Evolutionary conservation across 2,113 vertebrate species (phyloP), one percentile per base, ranked within the genome.

Genomic region (Bufo gargarizans): DNA sequence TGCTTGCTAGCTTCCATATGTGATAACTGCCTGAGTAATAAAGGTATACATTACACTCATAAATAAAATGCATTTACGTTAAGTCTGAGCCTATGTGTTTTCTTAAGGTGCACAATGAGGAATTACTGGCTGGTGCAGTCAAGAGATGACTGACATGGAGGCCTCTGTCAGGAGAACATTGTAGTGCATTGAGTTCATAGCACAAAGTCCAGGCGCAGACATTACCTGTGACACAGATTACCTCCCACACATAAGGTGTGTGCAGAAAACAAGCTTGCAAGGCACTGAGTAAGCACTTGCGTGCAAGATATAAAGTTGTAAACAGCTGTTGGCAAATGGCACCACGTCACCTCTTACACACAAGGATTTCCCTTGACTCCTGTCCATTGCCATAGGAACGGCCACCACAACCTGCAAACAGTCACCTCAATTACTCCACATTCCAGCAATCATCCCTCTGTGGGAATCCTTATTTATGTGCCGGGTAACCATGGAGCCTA

Each of bases 331-430:
- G 92, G 90, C 89, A 90, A 88, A 43, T 81, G 78, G n/a, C 47
- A 83, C 69, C 82, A 83, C 55, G 87, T 88, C 87, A 83, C 81
- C 45, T 77, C 56, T 90, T 92, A 92, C 91, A 93, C 55, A 61
- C 78, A 87, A 94, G 93, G 93, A 89, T 89, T 96, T 94, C 94
- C 95, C 93, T 94, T 89, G 77, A 59, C 65, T 86, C 88, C 90
- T 94, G 90, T 86, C 79, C 81, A 93, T 96, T 89, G 89, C 93
- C 93, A 82, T 55, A 89, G 92, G 89, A 93, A 96, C 94, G 91
- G 59, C 88, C 92, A 93, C 92, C 92, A 93, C 91, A 94, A 90
- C 91, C 90, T 93, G 94, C 92, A 97, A 96, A 94, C 93, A 96
- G 90, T 91, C 92, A 92, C 90, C 85, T 88, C 20, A 80, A 91